phyloP scores from a whole-genome alignment of 2,113 vertebrate genomes.

The Bungarus multicinctus region DNA sequence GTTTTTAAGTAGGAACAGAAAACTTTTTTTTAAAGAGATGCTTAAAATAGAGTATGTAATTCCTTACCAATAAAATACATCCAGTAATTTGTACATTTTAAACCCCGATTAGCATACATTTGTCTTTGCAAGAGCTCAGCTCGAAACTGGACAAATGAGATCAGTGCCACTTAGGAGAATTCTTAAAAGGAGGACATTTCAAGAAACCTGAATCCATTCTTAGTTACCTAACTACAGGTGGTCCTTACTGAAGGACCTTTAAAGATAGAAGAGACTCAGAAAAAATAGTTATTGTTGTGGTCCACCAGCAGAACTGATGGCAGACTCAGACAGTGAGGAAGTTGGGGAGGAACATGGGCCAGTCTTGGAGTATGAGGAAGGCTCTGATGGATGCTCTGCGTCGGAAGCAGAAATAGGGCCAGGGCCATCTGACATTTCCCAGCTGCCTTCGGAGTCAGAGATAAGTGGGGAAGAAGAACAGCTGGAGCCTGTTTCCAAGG shows the following conservation, averaged over 20 bases:
- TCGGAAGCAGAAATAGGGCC: too few relatives aligned
- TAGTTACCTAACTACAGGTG: background rate
- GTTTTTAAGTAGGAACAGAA: background rate
- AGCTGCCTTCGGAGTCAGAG: too few relatives aligned
- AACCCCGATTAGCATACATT: background rate
- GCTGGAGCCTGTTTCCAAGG: too few relatives aligned
- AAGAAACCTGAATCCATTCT: background rate
- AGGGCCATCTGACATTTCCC: too few relatives aligned
- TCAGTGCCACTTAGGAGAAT: background rate
- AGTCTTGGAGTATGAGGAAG: too few relatives aligned
- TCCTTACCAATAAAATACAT: background rate
- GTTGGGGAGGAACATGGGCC: too few relatives aligned
- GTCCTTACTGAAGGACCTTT: background rate
- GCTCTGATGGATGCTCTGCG: too few relatives aligned
- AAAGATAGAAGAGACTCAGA: background rate
- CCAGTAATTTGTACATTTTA: background rate
- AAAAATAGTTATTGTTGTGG: background rate
- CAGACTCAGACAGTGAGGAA: too few relatives aligned
- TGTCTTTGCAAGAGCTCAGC: background rate
- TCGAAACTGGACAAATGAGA: background rate
- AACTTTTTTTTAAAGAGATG: background rate
- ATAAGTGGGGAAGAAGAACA: too few relatives aligned
- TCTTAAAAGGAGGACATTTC: background rate
- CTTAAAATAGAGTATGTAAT: background rate
- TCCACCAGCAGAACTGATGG: too few relatives aligned